Base-by-base conservation (phyloP, 2,797 vertebrate species). In the Pangasius sanitwongsei region DNA sequence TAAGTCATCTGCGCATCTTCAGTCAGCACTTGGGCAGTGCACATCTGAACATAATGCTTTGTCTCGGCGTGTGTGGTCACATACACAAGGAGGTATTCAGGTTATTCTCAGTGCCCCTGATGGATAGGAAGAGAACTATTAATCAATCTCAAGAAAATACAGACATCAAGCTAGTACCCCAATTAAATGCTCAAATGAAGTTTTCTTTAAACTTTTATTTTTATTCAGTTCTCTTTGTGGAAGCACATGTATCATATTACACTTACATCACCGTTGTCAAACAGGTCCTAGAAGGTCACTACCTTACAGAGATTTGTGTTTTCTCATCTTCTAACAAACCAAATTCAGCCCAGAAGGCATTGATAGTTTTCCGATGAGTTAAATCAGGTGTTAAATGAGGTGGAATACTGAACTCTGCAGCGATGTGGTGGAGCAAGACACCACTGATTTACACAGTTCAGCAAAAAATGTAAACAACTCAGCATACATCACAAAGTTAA, bases 401-500 rank as follows among this genome's bases (percentile, higher is more conserved):
- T 34, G 77, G 53, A 57, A 83, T 59, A 25, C 20, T 44, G 82
- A 81, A 37, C 7, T 57, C 31, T 55, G 78, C 53, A 81, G 16
- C 9, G 78, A 81, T 37, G 77, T 80, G 77, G 77, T 37, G 16
- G 50, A 80, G 57, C 6, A 13, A 0, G 9, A 83, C 34, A 44
- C 12, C n/a, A 82, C 53, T 82, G 59, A 65, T 63, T 65, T 44
- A 82, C 57, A 63, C 37, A 63, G 25, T 65, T 65, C 23, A 48
- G 37, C 37, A 63, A 83, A 63, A 83, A 48, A 81, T 37, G 78
- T 37, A 81, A 81, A 81, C 78, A 59, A 59, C 31, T 37, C 20
- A 61, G 20, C 11, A 61, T 28, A 81, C 20, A 15, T 23, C 11
- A 61, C 20, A 25, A 44, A 61, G 9, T 2, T 82, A 41, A 83